Base-by-base conservation (phyloP, 1,140 invertebrate species). In the Euwallacea fornicatus region DNA sequence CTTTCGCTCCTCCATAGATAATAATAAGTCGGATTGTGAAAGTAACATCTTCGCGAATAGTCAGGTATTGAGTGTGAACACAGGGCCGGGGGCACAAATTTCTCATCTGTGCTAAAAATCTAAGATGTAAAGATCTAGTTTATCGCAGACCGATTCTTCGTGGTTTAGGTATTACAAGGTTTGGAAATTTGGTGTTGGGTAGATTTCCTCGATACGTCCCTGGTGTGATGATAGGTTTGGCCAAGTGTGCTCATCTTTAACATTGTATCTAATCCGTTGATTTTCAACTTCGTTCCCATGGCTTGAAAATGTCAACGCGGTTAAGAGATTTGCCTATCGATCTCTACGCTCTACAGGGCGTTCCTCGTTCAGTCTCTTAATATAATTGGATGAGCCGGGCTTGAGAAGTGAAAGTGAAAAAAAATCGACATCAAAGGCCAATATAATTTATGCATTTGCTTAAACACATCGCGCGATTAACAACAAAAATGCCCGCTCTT, bases 201-300 rank as follows among this genome's bases (percentile, higher is more conserved):
- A 56, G 54, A 8, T 33, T 33, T 33, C 21, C 21, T 33, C 21
- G 21, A 2, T 33, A 56, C 54, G 54, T 9, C 54, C 10, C 11
- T 56, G 54, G 16, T 15, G 11, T 56, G 46, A 50, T 13, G 46
- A 50, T 56, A 21, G 54, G 54, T 56, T 56, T 16, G 54, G 54
- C 16, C 13, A 56, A 56, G n/a, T 56, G 10, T 56, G 54, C 54
- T 56, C 54, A 56, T 56, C 54, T 56, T 56, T 56, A 56, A n/a
- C 54, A 56, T 56, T 56, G 54, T 21, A 15, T 56, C 16, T 21
- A 56, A 56, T 56, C 16, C n/a, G 7, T 56, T 8, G 54, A 56
- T 56, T 56, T 50, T 13, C 54, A 21, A 15, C 11, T 56, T 16
- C 54, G 54, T 56, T 56, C 54, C 54, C 16, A 21, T 56, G 54